These are phyloP conservation scores for Propithecus coquereli DNA, from an alignment of 2,113 vertebrate genomes.

Conservation along the genomic window DNA sequence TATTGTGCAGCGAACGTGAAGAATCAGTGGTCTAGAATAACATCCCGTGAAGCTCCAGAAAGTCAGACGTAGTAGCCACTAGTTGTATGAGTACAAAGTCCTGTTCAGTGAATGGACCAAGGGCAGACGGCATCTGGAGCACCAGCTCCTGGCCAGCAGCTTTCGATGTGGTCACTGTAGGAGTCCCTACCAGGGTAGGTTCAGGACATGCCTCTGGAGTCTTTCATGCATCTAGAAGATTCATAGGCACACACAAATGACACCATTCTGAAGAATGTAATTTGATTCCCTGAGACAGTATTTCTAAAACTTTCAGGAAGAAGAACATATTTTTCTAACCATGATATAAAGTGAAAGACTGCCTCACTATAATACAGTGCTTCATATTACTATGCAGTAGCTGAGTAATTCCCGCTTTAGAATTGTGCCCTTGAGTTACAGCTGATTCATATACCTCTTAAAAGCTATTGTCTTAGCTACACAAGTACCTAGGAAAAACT, in stretches of 20 bases:
- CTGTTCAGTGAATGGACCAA: no score
- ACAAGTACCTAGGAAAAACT: neutral
- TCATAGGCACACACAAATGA: neutral
- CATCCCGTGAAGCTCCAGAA: neutral
- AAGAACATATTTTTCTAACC: neutral
- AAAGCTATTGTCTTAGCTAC: neutral
- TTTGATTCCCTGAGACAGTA: neutral
- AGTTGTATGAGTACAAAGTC: neutral
- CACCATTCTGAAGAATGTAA: neutral
- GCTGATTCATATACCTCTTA: neutral
- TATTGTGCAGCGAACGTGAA: neutral
- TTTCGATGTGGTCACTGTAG: neutral
- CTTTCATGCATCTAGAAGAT: neutral
- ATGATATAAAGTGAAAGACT: neutral
- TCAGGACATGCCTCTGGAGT: neutral
- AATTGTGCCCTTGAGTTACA: neutral
- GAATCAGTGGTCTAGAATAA: neutral
- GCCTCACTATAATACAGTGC: neutral
- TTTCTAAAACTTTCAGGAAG: neutral
- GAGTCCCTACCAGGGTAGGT: neutral
- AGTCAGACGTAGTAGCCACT: neutral
- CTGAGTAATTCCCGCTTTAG: neutral
- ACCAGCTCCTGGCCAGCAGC: neutral
- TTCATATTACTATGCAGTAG: neutral
- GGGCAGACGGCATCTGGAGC: neutral